Evolutionary conservation across 2,797 vertebrate species (phyloP).

Genomic region (Coccyzus lansbergi): DNA sequence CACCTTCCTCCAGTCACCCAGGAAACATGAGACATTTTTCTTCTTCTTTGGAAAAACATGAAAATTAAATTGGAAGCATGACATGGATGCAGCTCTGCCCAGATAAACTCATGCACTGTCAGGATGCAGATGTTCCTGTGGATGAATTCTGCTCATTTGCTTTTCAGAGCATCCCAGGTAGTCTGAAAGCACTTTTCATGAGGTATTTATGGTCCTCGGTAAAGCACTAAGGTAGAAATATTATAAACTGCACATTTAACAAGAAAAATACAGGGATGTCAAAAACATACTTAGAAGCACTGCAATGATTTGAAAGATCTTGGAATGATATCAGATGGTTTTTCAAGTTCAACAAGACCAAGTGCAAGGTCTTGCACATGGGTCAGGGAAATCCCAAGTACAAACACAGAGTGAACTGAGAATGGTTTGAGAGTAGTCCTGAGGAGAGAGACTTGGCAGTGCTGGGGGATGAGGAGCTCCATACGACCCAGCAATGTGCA

Average conservation of each 20-base stretch:
- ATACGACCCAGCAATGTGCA: no score
- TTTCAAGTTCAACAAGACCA: no score
- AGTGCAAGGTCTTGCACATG: no score
- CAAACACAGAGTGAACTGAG: no score
- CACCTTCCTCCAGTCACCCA: constrained; percentile 37
- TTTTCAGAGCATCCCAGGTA: constrained; percentile 28
- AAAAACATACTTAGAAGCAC: background rate
- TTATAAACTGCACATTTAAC: background rate
- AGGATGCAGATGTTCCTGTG: constrained; percentile 45
- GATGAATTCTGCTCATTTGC: background rate
- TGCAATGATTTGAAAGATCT: background rate
- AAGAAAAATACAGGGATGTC: background rate
- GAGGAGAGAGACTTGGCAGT: no score
- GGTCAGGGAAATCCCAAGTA: no score
- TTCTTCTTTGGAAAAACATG: constrained; percentile 21
- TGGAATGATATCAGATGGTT: background rate
- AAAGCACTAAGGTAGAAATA: constrained; percentile 19
- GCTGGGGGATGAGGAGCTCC: no score
- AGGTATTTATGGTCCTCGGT: constrained; percentile 12
- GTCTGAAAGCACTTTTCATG: background rate
- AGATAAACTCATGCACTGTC: constrained; percentile 31
- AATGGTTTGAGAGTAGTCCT: no score
- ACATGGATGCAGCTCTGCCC: background rate
- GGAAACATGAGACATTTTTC: constrained; percentile 37
- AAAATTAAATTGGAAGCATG: constrained; percentile 46